phyloP scores from a whole-genome alignment of 64 coral and sea anemone species.

The Catalaphyllia jardinei region DNA sequence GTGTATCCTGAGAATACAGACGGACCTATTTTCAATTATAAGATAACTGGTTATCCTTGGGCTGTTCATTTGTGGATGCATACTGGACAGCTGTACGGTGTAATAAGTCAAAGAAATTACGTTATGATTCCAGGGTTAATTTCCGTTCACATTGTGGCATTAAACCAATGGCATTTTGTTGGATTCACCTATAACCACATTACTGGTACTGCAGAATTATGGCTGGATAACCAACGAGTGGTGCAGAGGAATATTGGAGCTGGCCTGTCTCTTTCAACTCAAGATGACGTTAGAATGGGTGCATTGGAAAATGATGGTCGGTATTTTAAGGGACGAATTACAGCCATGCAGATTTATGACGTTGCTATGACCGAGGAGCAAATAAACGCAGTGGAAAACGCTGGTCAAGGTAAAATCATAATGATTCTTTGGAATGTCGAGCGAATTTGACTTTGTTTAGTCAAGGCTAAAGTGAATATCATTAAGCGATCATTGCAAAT shows the following conservation, averaged over 20 bases:
- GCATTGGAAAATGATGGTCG: neutral
- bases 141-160: no score
- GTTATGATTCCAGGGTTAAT: neutral
- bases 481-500: no score
- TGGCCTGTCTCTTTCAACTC: slow-evolving; percentile 24
- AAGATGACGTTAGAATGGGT: slow-evolving; percentile 8
- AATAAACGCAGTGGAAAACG: slow-evolving; percentile 6
- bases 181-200: no score
- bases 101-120: neutral
- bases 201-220: slow-evolving; percentile 20
- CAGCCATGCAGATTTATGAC: slow-evolving; percentile 48
- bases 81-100: no score
- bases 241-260: neutral
- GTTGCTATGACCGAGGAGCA: slow-evolving; percentile 36
- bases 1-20: no score
- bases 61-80: neutral
- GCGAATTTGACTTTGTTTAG: no score
- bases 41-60: neutral
- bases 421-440: no score
- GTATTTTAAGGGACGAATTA: no score
- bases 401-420: no score
- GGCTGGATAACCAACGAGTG: slow-evolving; percentile 5
- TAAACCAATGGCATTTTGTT: no score
- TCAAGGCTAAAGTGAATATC: no score
- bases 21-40: no score